Base-by-base conservation (phyloP, 2,113 vertebrate genomes). In the Cynoglossus semilaevis region DNA sequence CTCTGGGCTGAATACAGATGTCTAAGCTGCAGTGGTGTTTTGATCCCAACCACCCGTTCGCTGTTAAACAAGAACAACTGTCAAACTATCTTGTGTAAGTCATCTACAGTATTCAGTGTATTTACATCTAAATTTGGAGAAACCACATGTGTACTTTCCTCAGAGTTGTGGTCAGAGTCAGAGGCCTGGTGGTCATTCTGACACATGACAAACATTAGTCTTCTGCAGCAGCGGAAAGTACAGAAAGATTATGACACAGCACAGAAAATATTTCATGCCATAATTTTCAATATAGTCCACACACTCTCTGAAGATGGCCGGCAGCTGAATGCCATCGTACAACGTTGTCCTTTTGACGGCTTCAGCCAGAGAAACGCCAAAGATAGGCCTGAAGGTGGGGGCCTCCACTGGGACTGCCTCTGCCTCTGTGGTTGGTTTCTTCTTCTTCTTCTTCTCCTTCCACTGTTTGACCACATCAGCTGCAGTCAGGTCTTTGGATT, bases 371-470 rank as follows among this genome's bases (percentile, higher is more conserved):
- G 95, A 92, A 2, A 93, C 91, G 7, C 97, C 96, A 56, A 99
- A 99, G 74, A 99, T 86, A 0, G 97, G 97, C 68, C 89, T 84
- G 44, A 86, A 86, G 15, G 87, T 90, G 0, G 93, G 93, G 10
- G 72, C 70, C 52, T 98, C 96, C 38, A 92, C 78, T 7, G 87
- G 91, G 51, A 92, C 91, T 0, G 88, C 83, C 88, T 98, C 96
- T 13, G 90, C 83, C 84, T 98, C 96, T 0, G 90, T 86, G 11
- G 82, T 63, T 1, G 94, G 94, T 84, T 99, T 99, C 58, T 98
- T 98, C 93, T 98, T 98, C 92, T 98, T 99, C 87, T 99, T 99
- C 88, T 99, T 99, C 72, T 98, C 96, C 70, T 99, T 99, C 97
- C 96, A 98, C 80, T 99, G 97, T 68, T 99, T 99, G n/a, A 99